These are phyloP conservation scores for Takifugu bimaculatus DNA, from an alignment of 2,113 vertebrate genomes.

Conservation along the genomic window DNA sequence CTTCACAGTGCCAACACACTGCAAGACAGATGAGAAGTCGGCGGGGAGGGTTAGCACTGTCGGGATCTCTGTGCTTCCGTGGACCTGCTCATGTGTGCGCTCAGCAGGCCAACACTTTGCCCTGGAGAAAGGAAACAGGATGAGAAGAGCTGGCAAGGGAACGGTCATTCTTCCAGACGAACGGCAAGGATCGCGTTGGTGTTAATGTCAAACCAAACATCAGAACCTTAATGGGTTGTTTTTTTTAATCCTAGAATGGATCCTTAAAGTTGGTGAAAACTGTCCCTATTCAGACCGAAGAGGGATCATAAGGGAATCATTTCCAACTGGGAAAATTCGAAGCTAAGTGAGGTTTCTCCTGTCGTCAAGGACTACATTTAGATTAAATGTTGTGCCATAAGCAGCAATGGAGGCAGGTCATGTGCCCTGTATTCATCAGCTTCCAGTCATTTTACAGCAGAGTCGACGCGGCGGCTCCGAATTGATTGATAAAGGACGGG, in stretches of 20 bases:
- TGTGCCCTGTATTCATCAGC: constrained; percentile 66
- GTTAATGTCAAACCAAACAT: background rate
- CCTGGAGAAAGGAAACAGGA: constrained; percentile 55
- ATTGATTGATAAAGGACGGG: constrained; percentile 69
- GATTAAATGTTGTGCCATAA: constrained; percentile 52
- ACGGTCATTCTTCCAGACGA: constrained; percentile 21
- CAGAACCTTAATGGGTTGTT: background rate
- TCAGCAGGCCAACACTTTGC: constrained; percentile 62
- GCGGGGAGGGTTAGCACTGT: constrained; percentile 48
- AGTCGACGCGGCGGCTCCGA: constrained; percentile 54
- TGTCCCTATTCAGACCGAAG: background rate
- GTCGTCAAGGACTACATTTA: constrained; percentile 57
- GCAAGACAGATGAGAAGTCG: constrained; percentile 64
- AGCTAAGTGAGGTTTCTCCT: constrained; percentile 20
- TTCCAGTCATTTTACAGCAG: constrained; percentile 65
- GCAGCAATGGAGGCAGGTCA: constrained; percentile 49
- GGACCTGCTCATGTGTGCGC: constrained; percentile 65
- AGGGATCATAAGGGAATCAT: constrained; percentile 4
- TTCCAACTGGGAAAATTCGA: background rate
- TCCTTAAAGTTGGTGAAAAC: constrained; percentile 1
- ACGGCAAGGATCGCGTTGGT: background rate
- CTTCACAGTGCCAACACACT: constrained; percentile 62
- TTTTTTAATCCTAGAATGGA: too few relatives aligned
- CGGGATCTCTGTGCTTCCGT: constrained; percentile 52
- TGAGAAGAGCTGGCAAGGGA: constrained; percentile 58